A percentile compares a stretch with the other conserved stretches of the same genome.
Evolutionary conservation across 2,888 invertebrate species (phyloP).

Genomic region (Adelognathus sp.): DNA sequence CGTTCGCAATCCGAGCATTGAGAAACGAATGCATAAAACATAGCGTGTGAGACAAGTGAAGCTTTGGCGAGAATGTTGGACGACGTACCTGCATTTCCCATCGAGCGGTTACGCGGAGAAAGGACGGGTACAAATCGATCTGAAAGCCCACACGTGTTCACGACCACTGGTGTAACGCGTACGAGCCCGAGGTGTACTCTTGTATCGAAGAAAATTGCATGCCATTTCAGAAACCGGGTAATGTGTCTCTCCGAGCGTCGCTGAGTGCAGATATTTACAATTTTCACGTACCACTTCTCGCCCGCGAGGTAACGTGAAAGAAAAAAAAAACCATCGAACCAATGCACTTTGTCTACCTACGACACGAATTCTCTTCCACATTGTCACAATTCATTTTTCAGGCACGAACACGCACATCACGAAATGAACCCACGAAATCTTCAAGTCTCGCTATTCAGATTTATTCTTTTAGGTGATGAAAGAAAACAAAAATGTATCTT

Average conservation of each 20-base stretch:
- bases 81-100: slow-evolving; percentile 55
- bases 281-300: slow-evolving; percentile 8
- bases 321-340: too few species aligned
- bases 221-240: slow-evolving; percentile 23
- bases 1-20: slow-evolving; percentile 11
- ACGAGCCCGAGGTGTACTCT: not conserved
- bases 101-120: slow-evolving; percentile 41
- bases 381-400: too few species aligned
- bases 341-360: too few species aligned
- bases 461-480: not conserved
- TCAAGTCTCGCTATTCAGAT: not conserved
- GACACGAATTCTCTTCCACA: too few species aligned
- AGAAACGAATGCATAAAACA: slow-evolving; percentile 8
- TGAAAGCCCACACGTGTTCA: slow-evolving; percentile 57
- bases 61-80: slow-evolving; percentile 49
- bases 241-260: slow-evolving; percentile 42
- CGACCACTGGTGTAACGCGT: slow-evolving; percentile 46
- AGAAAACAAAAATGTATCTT: too few species aligned
- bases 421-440: too few species aligned
- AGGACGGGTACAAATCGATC: slow-evolving; percentile 54
- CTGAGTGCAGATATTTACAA: slow-evolving; percentile 50
- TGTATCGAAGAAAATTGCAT: slow-evolving; percentile 51
- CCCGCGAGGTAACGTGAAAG: too few species aligned
- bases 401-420: too few species aligned
- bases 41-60: slow-evolving; percentile 25